These are phyloP conservation scores for Danaus plexippus DNA, from an alignment of 1,140 invertebrate species.

Conservation along the genomic window DNA sequence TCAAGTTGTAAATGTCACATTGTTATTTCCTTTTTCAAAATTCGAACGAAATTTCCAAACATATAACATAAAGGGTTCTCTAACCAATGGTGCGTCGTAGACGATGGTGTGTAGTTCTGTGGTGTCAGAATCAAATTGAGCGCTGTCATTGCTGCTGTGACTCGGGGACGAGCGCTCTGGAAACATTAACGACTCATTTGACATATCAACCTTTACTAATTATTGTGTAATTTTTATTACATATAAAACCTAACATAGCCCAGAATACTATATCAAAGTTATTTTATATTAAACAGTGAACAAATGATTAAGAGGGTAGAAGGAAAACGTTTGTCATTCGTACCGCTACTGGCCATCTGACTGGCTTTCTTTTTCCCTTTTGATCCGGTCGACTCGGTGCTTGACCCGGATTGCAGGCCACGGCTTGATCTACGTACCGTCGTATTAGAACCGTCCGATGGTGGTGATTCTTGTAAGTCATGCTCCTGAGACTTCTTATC, in stretches of 20 bases:
- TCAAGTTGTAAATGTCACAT: too few species aligned
- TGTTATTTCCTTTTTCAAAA: too few species aligned
- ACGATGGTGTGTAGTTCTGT: conserved; percentile 56
- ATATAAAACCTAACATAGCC: too few species aligned
- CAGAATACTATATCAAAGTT: too few species aligned
- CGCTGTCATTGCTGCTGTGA: conserved; percentile 37
- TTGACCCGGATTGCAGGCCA: conserved; percentile 6
- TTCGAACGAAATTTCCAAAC: background rate
- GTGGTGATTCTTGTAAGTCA: conserved; percentile 12
- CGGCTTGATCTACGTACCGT: conserved; percentile 12
- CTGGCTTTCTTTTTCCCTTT: too few species aligned
- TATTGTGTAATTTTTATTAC: too few species aligned
- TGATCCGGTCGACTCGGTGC: conserved; percentile 28
- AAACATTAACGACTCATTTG: too few species aligned
- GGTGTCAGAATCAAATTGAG: conserved; percentile 35
- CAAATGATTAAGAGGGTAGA: too few species aligned
- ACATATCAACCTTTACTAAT: too few species aligned
- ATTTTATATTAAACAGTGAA: too few species aligned
- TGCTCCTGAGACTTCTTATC: conserved; percentile 22
- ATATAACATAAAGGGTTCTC: conserved; percentile 14
- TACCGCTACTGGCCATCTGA: too few species aligned
- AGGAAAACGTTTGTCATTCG: too few species aligned
- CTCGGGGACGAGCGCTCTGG: conserved; percentile 30
- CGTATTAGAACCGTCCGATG: conserved; percentile 12
- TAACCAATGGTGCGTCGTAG: conserved; percentile 50